A percentile compares a stretch with the other conserved stretches of the same genome.
Conservation (phyloP, 2,888 invertebrate genomes). For the Pyralis farinalis region DNA sequence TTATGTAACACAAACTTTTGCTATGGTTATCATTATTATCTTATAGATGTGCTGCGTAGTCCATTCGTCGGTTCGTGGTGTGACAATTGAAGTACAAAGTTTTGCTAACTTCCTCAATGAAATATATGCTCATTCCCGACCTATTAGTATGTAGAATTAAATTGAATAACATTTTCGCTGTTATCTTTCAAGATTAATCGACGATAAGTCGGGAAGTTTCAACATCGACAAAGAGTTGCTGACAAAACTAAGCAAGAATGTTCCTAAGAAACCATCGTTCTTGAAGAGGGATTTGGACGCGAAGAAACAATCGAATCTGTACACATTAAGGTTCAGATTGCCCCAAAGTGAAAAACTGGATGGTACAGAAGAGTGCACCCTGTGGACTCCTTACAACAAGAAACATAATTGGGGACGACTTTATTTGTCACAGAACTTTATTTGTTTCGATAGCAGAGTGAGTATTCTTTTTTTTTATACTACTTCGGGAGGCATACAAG, state of each 20-base stretch:
- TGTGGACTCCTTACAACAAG: conserved; percentile 98
- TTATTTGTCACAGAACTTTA: conserved; percentile 95
- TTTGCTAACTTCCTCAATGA: too few species aligned
- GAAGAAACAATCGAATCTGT: conserved; percentile 95
- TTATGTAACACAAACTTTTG: too few species aligned
- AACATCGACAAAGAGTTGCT: conserved; percentile 93
- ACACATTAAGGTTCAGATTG: conserved; percentile 90
- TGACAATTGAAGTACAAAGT: too few species aligned
- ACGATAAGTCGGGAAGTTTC: conserved; percentile 93
- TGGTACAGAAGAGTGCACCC: conserved; percentile 93
- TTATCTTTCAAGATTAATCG: conserved; percentile 85
- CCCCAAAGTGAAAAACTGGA: conserved; percentile 96
- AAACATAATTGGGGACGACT: conserved; percentile 92
- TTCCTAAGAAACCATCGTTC: conserved; percentile 94
- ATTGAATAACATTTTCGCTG: too few species aligned
- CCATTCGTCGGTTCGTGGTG: too few species aligned
- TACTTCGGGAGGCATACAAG: too few species aligned
- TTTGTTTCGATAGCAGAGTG: conserved; percentile 98
- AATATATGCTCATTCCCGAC: too few species aligned
- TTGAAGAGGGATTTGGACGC: conserved; percentile 97
- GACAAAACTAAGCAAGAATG: conserved; percentile 91
- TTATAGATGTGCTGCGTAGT: too few species aligned
- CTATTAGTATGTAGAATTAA: too few species aligned
- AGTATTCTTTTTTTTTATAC: conserved; percentile 41
- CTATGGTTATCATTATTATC: too few species aligned